A percentile compares a stretch with the other conserved stretches of the same genome.
Evolutionary conservation across 1,140 invertebrate genomes (phyloP).

Genomic region (Habropoda laboriosa): DNA sequence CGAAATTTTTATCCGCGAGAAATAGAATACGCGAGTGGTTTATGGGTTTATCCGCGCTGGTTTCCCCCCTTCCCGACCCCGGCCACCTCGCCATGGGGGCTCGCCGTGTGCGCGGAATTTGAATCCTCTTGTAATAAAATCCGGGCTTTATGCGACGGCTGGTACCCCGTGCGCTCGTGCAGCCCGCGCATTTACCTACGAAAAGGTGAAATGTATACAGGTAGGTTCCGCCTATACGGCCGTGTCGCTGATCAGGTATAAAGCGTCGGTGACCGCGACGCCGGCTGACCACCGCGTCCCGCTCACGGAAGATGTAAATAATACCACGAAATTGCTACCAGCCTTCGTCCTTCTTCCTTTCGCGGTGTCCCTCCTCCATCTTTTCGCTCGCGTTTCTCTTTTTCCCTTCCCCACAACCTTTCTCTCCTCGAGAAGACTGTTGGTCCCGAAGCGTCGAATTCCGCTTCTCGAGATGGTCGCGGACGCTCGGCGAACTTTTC

Average conservation of each 20-base stretch:
- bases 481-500: slow-evolving; percentile 1
- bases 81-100: slow-evolving; percentile 52
- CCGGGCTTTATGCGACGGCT: slow-evolving; percentile 79
- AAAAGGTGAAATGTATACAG: slow-evolving; percentile 65
- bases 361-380: slow-evolving; percentile 25
- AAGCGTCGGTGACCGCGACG: slow-evolving; percentile 50
- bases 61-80: slow-evolving; percentile 26
- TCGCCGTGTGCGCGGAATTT: slow-evolving; percentile 77
- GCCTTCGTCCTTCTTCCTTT: slow-evolving; percentile 48
- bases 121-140: slow-evolving; percentile 82
- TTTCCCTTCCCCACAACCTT: slow-evolving; percentile 4
- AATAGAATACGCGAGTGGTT: slow-evolving; percentile 64
- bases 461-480: not conserved
- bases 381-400: slow-evolving; percentile 12
- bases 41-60: slow-evolving; percentile 60
- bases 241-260: slow-evolving; percentile 60
- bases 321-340: slow-evolving; percentile 75
- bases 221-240: slow-evolving; percentile 51
- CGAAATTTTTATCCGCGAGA: slow-evolving; percentile 66
- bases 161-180: slow-evolving; percentile 52
- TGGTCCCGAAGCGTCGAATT: not conserved
- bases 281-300: slow-evolving; percentile 50
- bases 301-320: slow-evolving; percentile 69
- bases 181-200: slow-evolving; percentile 55
- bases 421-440: not conserved